A percentile compares a stretch with the other conserved stretches of the same genome.
These are phyloP conservation scores for Meghimatium bilineatum DNA, from an alignment of 2,888 invertebrate genomes.

Conservation along the genomic window DNA sequence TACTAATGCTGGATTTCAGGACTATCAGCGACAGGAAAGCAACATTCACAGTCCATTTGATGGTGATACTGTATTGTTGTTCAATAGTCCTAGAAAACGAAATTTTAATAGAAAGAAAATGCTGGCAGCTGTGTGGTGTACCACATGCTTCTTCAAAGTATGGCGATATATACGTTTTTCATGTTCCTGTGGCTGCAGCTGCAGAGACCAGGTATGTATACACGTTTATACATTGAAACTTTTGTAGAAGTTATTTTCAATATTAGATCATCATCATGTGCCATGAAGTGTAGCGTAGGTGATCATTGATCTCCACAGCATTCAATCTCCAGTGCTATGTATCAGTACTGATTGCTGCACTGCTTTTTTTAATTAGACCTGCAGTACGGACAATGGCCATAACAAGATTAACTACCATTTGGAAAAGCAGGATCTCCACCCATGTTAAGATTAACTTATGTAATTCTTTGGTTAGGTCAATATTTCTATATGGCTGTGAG, in stretches of 20 bases:
- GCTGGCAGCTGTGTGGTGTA: conserved; percentile 7
- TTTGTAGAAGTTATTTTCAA: background rate
- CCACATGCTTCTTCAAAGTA: background rate
- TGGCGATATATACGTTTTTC: background rate
- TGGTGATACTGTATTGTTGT: conserved; percentile 18
- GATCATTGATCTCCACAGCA: no score
- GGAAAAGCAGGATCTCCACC: no score
- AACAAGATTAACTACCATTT: no score
- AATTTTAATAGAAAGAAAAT: background rate
- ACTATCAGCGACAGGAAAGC: conserved; percentile 25
- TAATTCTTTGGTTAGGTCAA: no score
- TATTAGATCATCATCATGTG: background rate
- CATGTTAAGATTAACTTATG: no score
- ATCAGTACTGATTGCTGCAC: no score
- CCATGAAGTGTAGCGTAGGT: no score
- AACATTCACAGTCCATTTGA: conserved; percentile 20
- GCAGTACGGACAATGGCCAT: no score
- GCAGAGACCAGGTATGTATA: conserved; percentile 29
- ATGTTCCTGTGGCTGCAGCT: conserved; percentile 8
- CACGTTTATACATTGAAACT: background rate
- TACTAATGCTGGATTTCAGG: conserved; percentile 16
- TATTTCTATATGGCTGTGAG: no score
- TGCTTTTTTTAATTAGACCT: no score
- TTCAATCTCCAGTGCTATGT: no score
- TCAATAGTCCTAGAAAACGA: background rate